Base-by-base conservation (phyloP, 2,888 invertebrate species). In the Plutella xylostella region DNA sequence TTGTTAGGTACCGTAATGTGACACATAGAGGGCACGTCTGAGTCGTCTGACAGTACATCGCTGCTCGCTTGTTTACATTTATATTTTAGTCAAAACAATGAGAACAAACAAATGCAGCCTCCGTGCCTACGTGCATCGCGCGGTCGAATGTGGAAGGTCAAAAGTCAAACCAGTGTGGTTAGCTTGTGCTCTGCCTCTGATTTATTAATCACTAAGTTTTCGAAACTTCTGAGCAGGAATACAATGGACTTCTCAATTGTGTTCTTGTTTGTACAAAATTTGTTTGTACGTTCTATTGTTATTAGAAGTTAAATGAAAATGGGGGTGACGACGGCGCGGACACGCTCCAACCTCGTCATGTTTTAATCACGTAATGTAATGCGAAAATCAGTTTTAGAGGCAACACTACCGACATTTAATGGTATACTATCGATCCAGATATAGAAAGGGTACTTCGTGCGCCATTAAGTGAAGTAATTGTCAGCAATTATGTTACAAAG, bases 371-470 rank as follows among this genome's bases (percentile, higher is more conserved):
- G 57, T 68, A 68, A 70, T 39, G 33, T 68, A 66, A 74, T 72
- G 71, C 71, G 63, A 78, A 74, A 72, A 42, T 42, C 33, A 72
- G 67, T 63, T 65, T 72, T 69, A 62, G 61, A 70, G 57, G 62
- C 65, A 69, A 67, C 65, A 57, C 63, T 67, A 67, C 62, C 62
- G 65, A 65, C 61, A 61, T 67, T 72, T 67, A 74, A 75, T 72
- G 60, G 64, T 68, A 69, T 72, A 75, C 70, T 82, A 82, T 82
- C 71, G 82, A 80, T 80, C 79, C 71, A 75, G 72, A 70, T 68
- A 71, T 65, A 25, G 65, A 72, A 46, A 73, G 68, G 72, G 68
- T 72, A 73, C 66, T 75, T 65, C 59, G 65, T 70, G 71, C 78
- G 75, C 71, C 74, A 70, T 74, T 71, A 66, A 71, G 65, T 63